Base-by-base conservation (phyloP, 2,888 invertebrate genomes). In the Caenorhabditis angaria region DNA sequence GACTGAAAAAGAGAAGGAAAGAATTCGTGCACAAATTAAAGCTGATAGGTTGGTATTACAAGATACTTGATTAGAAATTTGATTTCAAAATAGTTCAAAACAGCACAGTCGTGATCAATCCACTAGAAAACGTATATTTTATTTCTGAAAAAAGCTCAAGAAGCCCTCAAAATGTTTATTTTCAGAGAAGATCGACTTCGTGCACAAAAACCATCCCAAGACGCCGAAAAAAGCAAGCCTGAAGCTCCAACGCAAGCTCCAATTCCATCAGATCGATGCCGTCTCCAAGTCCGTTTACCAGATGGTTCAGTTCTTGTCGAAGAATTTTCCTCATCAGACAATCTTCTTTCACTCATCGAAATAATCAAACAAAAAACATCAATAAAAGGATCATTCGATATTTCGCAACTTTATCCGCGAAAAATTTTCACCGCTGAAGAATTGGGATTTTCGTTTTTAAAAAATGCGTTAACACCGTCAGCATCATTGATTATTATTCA, bases 11-110 rank as follows among this genome's bases (percentile, higher is more conserved):
- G 81, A 78, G 53, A 76, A 71, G 54, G 70, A 81, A 58, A 41
- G 78, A 20, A 65, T 81, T 41, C 47, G 60, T 48, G 76, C 70
- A 10, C 76, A 76, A 57, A 78, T 81, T 35, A 77, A 75, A 55
- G 78, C 78, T 20, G 78, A 79, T 61, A 60, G 76, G 75, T 72
- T n/a, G n/a, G n/a, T n/a, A n/a, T n/a, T n/a, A n/a, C n/a, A n/a
- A n/a, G n/a, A n/a, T n/a, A 32, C 32, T 32, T 32, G 32, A 32
- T 32, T 10, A n/a, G n/a, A n/a, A 56, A 27, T 32, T n/a, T 14
- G n/a, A n/a, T 5, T 55, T 55, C 55, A 8, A 24, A 25, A 8
- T 5, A 32, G 32, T 32, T 48, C 48, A 48, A 10, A 48, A 4
- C 25, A 10, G 20, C 57, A 65, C 70, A 50, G 71, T 71, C 56